These are phyloP conservation scores for Herminia tarsipennalis DNA, from an alignment of 2,888 invertebrate genomes.

Conservation along the genomic window DNA sequence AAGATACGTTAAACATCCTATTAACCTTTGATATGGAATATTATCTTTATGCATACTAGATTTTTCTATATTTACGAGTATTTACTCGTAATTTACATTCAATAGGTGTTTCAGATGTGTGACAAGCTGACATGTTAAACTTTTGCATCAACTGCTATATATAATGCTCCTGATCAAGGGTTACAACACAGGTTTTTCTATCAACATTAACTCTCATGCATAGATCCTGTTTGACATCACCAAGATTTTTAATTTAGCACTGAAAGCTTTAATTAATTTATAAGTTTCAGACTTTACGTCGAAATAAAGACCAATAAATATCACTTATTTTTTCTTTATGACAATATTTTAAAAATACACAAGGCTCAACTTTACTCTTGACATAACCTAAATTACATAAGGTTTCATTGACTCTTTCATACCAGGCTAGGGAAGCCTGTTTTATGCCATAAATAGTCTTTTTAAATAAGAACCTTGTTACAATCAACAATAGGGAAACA, in stretches of 20 bases:
- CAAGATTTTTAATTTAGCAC: conserved; percentile 28
- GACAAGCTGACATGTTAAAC: conserved; percentile 30
- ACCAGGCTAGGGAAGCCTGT: conserved; percentile 39
- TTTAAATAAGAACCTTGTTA: no score
- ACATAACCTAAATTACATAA: conserved; percentile 4
- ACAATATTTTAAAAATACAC: conserved; percentile 16
- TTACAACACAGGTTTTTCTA: conserved; percentile 7
- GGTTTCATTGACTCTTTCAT: conserved; percentile 15
- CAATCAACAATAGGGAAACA: not conserved
- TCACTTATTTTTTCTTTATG: conserved; percentile 5
- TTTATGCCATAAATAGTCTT: conserved; percentile 40
- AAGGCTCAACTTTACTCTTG: conserved; percentile 13
- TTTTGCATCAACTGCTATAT: conserved; percentile 17
- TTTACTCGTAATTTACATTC: conserved; percentile 34
- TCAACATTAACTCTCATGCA: conserved; percentile 15
- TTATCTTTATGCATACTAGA: conserved; percentile 9
- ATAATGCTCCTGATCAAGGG: conserved; percentile 15
- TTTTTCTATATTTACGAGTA: conserved; percentile 17
- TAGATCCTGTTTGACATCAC: conserved; percentile 20
- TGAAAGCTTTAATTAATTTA: not conserved
- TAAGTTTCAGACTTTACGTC: not conserved
- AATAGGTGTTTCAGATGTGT: conserved; percentile 29
- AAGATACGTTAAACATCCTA: conserved; percentile 34
- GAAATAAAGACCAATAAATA: conserved; percentile 22
- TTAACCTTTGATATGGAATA: conserved; percentile 27